Base-by-base conservation (phyloP, 2,113 vertebrate genomes). In the Patagioenas fasciata region DNA sequence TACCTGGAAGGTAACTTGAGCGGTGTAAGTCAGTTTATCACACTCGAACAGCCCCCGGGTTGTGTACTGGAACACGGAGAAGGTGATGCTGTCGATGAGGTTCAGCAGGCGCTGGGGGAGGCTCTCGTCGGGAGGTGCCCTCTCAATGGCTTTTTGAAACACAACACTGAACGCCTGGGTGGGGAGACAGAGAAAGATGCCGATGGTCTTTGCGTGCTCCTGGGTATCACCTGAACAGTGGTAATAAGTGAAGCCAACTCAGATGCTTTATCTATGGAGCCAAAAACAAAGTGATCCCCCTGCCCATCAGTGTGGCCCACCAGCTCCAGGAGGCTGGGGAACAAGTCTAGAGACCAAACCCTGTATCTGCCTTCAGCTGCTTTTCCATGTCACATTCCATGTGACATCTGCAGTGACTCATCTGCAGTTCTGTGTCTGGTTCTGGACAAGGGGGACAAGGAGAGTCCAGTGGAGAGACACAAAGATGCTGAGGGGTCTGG, bases 1-100 rank as follows among this genome's bases (percentile, higher is more conserved):
- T 98, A 99, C 99, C 99, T 99, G 99, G 97, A 99, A 99, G 82
- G 99, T 98, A 31, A 99, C 98, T 97, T 99, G 99, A 53, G 99
- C 98, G 0, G 97, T 98, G 97, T 98, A 99, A 67, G 98, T 99
- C 95, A 99, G 97, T 85, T 99, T 99, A 96, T 99, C 99, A 44
- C 98, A 98, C 95, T 99, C 99, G 26, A 99, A 99, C 74, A 99
- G 98, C 32, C 99, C 99, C 4, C 99, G 98, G 50, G 98, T 98
- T 15, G 99, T 99, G 84, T 99, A 99, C 97, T 99, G 99, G 97
- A 98, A 99, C 61, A 98, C 97, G 0, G 98, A 99, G 96, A 98
- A 98, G 36, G 99, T 99, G 94, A 99, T 98, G 98, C 98, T 99
- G 97, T 99, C 99, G 1, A 98, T 98, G 50, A 99, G 98, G 85